Conservation (phyloP, 1,140 invertebrate genomes). For the Lysiphlebus fabarum region DNA sequence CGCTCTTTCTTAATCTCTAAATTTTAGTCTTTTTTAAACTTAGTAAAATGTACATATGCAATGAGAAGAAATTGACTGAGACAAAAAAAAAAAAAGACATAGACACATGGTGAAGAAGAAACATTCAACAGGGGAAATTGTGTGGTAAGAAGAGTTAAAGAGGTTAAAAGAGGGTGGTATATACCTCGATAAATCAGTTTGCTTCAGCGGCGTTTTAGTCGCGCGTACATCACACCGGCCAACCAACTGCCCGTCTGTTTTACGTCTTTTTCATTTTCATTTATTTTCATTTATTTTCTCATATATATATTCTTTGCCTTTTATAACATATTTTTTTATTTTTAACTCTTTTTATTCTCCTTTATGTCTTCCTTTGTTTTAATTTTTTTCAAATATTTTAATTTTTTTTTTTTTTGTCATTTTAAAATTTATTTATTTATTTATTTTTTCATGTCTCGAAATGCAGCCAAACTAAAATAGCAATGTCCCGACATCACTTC, state of each 20-base stretch:
- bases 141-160: constrained; percentile 6
- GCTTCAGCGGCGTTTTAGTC: constrained; percentile 19
- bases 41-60: no score
- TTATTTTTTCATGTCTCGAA: constrained; percentile 26
- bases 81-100: no score
- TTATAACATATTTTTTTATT: constrained; percentile 7
- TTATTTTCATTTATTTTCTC: background rate
- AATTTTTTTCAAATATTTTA: background rate
- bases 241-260: constrained; percentile 23
- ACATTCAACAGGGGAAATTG: constrained; percentile 13
- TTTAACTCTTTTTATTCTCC: constrained; percentile 1
- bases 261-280: constrained; percentile 29
- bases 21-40: no score
- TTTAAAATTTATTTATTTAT: background rate
- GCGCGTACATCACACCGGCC: constrained; percentile 30
- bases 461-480: constrained; percentile 39
- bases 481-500: constrained; percentile 6
- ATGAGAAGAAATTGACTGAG: no score
- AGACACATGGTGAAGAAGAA: no score
- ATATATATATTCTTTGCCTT: background rate
- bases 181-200: constrained; percentile 37
- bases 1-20: no score
- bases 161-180: constrained; percentile 17
- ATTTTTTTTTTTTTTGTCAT: background rate
- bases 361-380: background rate